Conservation (phyloP, 2,888 invertebrate species). For the Tipula unca region DNA sequence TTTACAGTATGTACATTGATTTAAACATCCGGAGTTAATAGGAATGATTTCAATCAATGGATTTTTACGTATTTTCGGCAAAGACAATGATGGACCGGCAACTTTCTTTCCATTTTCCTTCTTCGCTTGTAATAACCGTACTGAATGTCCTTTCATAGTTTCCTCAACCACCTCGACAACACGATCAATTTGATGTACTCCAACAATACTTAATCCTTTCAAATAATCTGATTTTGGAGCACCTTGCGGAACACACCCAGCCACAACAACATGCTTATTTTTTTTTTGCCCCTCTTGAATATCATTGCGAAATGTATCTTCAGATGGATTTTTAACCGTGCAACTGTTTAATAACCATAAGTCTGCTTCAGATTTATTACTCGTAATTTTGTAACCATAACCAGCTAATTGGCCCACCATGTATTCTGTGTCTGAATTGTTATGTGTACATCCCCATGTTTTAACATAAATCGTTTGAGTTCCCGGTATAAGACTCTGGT, state of each 20-base stretch:
- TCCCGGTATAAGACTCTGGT: slow-evolving; percentile 56
- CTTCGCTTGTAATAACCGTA: slow-evolving; percentile 71
- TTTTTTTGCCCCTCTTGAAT: slow-evolving; percentile 63
- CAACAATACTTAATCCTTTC: slow-evolving; percentile 80
- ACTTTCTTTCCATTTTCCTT: slow-evolving; percentile 67
- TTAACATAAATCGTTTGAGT: slow-evolving; percentile 77
- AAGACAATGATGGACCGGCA: slow-evolving; percentile 76
- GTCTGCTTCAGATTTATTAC: slow-evolving; percentile 73
- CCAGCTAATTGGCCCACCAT: slow-evolving; percentile 92
- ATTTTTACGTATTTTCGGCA: slow-evolving; percentile 94
- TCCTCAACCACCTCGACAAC: slow-evolving; percentile 98
- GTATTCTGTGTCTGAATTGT: slow-evolving; percentile 95
- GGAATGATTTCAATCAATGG: slow-evolving; percentile 95
- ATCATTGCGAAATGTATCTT: slow-evolving; percentile 87
- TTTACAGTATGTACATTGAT: slow-evolving; percentile 98
- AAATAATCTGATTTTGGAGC: slow-evolving; percentile 60
- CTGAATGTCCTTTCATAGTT: slow-evolving; percentile 82
- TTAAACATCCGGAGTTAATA: slow-evolving; percentile 92
- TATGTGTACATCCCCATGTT: slow-evolving; percentile 98
- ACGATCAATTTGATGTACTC: slow-evolving; percentile 96
- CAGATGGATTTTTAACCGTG: slow-evolving; percentile 96
- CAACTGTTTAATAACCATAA: slow-evolving; percentile 93
- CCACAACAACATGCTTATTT: slow-evolving; percentile 84
- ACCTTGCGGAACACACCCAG: slow-evolving; percentile 96
- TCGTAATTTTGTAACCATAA: slow-evolving; percentile 78